These are phyloP conservation scores for Dufourea novaeangliae DNA, from an alignment of 1,140 invertebrate genomes.

Conservation along the genomic window DNA sequence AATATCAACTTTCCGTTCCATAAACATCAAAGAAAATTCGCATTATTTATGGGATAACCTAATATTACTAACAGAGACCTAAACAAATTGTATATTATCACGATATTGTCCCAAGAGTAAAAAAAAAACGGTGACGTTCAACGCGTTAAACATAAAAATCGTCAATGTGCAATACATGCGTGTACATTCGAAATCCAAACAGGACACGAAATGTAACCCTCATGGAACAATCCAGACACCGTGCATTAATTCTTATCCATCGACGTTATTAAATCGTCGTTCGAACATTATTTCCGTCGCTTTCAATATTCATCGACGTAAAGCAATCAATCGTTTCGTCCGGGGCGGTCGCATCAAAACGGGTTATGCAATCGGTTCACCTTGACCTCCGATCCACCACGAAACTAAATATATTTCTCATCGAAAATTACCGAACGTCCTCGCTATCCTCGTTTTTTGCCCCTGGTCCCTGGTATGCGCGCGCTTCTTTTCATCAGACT, in stretches of 20 bases:
- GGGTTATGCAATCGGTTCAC: slow-evolving; percentile 13
- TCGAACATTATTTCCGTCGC: neutral
- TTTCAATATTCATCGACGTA: slow-evolving; percentile 31
- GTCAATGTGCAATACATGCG: no score
- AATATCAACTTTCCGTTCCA: no score
- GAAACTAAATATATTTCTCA: slow-evolving; percentile 8
- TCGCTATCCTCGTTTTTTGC: neutral
- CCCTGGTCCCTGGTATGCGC: neutral
- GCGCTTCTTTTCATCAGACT: neutral
- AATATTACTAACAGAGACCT: no score
- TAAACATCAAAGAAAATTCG: no score
- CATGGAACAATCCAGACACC: no score
- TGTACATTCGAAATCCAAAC: no score
- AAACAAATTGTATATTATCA: no score
- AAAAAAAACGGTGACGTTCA: no score
- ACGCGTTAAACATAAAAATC: no score
- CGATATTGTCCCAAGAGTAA: no score
- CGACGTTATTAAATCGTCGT: neutral
- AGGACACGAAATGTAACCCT: no score
- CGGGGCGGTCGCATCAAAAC: neutral
- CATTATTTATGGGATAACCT: no score
- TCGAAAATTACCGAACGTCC: slow-evolving; percentile 11
- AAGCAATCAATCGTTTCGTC: slow-evolving; percentile 14
- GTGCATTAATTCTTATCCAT: neutral
- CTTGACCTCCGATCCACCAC: slow-evolving; percentile 15